phyloP scores from a whole-genome alignment of 2,113 vertebrate species.

The Plecturocebus donacophilus region DNA sequence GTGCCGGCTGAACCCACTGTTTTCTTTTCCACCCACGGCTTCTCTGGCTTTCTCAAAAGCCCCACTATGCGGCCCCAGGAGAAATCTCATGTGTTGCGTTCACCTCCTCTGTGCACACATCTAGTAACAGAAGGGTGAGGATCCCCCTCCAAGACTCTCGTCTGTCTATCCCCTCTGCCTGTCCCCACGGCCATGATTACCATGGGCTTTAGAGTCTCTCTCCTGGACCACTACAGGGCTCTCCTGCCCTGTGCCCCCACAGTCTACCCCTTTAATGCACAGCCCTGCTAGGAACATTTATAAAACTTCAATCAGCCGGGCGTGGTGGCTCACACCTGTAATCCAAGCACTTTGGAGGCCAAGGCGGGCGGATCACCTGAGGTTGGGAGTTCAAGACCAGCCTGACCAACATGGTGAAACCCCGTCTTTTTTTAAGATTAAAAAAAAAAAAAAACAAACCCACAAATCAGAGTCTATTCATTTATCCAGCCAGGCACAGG shows the following conservation, averaged over 20 bases:
- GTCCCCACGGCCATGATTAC: neutral
- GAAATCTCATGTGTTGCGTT: neutral
- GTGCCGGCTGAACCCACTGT: neutral
- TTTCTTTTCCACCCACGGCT: neutral
- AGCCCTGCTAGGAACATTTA: neutral
- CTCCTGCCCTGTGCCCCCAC: neutral
- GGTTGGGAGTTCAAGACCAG: too few species aligned
- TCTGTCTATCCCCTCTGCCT: neutral
- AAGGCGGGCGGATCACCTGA: too few species aligned
- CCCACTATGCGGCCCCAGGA: fast-evolving
- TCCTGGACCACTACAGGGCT: neutral
- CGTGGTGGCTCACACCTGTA: too few species aligned
- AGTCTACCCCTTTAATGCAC: neutral
- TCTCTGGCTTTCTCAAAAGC: neutral
- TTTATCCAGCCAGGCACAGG: too few species aligned
- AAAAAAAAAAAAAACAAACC: too few species aligned
- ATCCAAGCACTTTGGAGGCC: too few species aligned
- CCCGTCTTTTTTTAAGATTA: too few species aligned
- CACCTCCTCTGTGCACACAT: too few species aligned
- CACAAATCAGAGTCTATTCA: neutral
- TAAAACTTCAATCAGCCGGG: neutral
- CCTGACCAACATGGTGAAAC: too few species aligned
- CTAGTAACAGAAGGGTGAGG: neutral
- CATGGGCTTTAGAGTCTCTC: neutral
- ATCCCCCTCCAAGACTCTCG: neutral